Evolutionary conservation across 2,797 vertebrate genomes (phyloP).

Genomic region (Gambusia yucatana): DNA sequence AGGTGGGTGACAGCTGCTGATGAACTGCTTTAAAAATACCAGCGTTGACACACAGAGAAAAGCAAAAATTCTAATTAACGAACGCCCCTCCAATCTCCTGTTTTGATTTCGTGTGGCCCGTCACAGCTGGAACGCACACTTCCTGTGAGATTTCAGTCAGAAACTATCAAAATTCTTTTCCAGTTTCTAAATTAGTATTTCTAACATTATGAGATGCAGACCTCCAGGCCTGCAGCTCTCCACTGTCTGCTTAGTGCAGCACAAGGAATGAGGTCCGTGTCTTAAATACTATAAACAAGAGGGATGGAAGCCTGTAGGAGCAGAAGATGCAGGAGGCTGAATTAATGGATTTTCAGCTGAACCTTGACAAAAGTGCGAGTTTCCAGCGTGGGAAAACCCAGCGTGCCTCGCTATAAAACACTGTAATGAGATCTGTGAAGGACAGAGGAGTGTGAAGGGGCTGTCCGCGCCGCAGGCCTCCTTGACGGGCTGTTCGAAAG

Average conservation of each 20-base stretch:
- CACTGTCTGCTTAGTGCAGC: conserved; percentile 22
- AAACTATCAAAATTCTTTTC: conserved; percentile 22
- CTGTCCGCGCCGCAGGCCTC: conserved; percentile 55
- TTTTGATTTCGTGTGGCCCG: conserved; percentile 51
- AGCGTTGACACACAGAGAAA: conserved; percentile 60
- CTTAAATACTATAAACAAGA: conserved; percentile 49
- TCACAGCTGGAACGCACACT: conserved; percentile 26
- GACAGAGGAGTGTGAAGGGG: conserved; percentile 61
- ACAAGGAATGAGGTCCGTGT: conserved; percentile 39
- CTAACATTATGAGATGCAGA: conserved; percentile 45
- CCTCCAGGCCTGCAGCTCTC: conserved; percentile 23
- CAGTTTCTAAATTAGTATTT: conserved; percentile 20
- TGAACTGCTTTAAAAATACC: conserved; percentile 73
- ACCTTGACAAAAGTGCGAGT: conserved; percentile 52
- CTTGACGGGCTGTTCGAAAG: conserved; percentile 71
- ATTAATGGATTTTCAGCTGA: conserved; percentile 60
- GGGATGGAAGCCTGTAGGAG: conserved; percentile 27
- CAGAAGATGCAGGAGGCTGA: conserved; percentile 32
- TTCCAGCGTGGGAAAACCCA: conserved; percentile 65
- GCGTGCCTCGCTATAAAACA: conserved; percentile 56
- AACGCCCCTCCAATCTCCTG: conserved; percentile 46
- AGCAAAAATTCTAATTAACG: conserved; percentile 65
- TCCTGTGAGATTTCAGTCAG: conserved; percentile 58
- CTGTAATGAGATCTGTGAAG: conserved; percentile 70
- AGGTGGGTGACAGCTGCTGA: conserved; percentile 80